Base-by-base conservation (phyloP, 2,888 invertebrate species). In the Oligia latruncula region DNA sequence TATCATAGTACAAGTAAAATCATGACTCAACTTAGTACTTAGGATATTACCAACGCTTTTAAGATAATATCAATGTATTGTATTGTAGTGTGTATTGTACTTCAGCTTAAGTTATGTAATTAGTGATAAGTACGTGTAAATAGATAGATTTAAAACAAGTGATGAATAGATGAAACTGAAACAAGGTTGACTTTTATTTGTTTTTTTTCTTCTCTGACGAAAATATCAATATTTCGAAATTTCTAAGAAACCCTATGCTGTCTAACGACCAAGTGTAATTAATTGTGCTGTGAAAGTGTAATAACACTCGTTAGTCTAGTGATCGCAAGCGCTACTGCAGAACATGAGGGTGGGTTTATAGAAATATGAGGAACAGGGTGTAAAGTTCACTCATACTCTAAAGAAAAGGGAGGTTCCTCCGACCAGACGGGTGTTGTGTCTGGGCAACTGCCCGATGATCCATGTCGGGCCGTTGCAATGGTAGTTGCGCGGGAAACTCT, bases 11-110 rank as follows among this genome's bases (percentile, higher is more conserved):
- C 78, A 87, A 89, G 77, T 82, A 68, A 81, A 83, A 80, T 83
- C 82, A 84, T 88, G 90, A 88, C 89, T 88, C 87, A 85, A 78
- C 43, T 70, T 85, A 87, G 83, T 77, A 83, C 77, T 82, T 87
- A 88, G 78, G 60, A 71, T 85, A 85, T 85, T 81, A 78, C 83
- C 83, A 77, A 86, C 81, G 86, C 86, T 89, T 86, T 64, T 83
- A 77, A 82, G 65, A 81, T 82, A 83, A 86, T 83, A 89, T 78
- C 76, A 71, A 75, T 82, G 66, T 76, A 74, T 76, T 80, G 71
- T 82, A 82, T 77, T 83, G 68, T 85, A 84, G 71, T 82, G 71
- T 78, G 75, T 64, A 83, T 71, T 82, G 70, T 85, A 79, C 60
- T 86, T 78, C 70, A 79, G 43, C 11, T 68, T 86, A 85, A 85